phyloP scores from a whole-genome alignment of 1,140 invertebrate genomes.

The Drosophila yakuba region DNA sequence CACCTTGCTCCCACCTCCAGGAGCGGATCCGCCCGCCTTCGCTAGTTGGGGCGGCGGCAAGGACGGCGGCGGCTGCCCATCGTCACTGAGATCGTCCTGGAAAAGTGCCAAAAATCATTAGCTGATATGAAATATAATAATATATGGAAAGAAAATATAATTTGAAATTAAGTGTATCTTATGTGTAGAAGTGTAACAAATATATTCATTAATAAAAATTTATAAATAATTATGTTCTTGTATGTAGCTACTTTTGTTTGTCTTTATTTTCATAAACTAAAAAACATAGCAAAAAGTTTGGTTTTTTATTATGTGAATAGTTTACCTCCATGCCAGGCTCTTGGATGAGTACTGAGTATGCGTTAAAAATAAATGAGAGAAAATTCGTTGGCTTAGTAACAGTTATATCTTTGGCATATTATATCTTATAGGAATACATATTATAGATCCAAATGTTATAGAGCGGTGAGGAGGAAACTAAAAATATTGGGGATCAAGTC shows the following conservation, averaged over 20 bases:
- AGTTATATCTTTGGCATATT: constrained; percentile 10
- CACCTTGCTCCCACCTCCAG: constrained; percentile 43
- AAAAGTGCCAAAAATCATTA: constrained; percentile 2
- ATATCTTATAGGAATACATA: constrained; percentile 23
- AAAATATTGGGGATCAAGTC: constrained; percentile 26
- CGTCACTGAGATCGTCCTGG: constrained; percentile 80
- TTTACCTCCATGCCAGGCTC: constrained; percentile 84
- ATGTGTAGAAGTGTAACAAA: not conserved
- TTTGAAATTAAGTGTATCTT: no score
- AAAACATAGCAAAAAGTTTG: not conserved
- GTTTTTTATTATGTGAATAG: not conserved
- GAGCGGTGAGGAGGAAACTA: constrained; percentile 37
- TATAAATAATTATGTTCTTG: not conserved
- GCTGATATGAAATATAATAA: not conserved
- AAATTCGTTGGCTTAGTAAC: constrained; percentile 46
- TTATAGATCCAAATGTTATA: constrained; percentile 40
- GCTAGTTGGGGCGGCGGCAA: constrained; percentile 71
- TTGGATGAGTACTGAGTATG: constrained; percentile 82
- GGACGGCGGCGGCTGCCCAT: constrained; percentile 78
- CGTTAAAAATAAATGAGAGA: constrained; percentile 73
- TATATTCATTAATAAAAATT: not conserved
- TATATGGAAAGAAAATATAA: not conserved
- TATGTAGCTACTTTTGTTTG: no score
- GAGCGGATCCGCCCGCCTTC: constrained; percentile 36
- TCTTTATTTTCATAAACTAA: no score